These are phyloP conservation scores for Drosophila putrida DNA, from an alignment of 2,888 invertebrate species.

Conservation along the genomic window DNA sequence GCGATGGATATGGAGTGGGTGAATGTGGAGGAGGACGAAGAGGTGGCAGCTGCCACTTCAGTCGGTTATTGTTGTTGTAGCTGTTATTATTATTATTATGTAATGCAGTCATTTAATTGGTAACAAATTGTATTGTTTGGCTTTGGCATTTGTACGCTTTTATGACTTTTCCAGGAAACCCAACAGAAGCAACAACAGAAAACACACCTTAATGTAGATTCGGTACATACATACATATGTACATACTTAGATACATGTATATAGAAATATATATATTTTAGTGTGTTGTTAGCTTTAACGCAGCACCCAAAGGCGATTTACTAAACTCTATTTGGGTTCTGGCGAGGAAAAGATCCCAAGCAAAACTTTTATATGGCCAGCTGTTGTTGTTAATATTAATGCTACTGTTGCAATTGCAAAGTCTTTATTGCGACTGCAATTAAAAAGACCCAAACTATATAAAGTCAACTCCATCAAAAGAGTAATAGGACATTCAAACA, in stretches of 20 bases:
- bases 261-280: conserved; percentile 39
- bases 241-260: conserved; percentile 27
- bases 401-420: conserved; percentile 12
- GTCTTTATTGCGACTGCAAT: conserved; percentile 46
- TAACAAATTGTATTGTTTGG: conserved; percentile 80
- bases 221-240: conserved; percentile 20
- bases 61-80: conserved; percentile 42
- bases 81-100: conserved; percentile 74
- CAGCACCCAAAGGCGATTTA: conserved; percentile 21
- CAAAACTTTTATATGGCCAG: conserved; percentile 53
- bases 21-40: conserved; percentile 6
- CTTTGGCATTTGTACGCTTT: conserved; percentile 67
- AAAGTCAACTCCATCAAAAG: conserved; percentile 33
- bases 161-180: conserved; percentile 74
- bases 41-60: conserved; percentile 42
- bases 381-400: conserved; percentile 15
- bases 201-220: conserved; percentile 18
- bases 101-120: conserved; percentile 79
- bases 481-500: conserved; percentile 30
- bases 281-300: conserved; percentile 51
- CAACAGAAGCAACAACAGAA: conserved; percentile 36
- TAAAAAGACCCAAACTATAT: conserved; percentile 59
- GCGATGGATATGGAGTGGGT: neutral
- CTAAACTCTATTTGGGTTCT: neutral
- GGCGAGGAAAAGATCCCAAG: conserved; percentile 23